phyloP scores from a whole-genome alignment of 2,113 vertebrate genomes.

The Mugil cephalus region DNA sequence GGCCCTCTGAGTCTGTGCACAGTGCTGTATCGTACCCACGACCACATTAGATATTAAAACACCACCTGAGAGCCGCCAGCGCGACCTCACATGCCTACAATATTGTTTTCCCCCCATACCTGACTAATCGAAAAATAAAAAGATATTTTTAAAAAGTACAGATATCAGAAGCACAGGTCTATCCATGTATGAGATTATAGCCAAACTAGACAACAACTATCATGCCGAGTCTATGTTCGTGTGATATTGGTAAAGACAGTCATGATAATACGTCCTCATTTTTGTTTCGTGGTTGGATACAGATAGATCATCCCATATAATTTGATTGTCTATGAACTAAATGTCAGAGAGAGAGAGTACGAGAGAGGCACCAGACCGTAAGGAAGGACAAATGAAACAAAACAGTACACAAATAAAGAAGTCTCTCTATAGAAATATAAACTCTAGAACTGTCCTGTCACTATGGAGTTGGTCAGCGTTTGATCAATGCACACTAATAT shows the following conservation, averaged over 20 bases:
- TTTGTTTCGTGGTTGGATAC: slow-evolving; percentile 47
- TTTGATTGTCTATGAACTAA: slow-evolving; percentile 84
- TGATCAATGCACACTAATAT: slow-evolving; percentile 70
- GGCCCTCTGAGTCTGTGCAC: slow-evolving; percentile 55
- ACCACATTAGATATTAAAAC: slow-evolving; percentile 41
- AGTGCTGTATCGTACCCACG: slow-evolving; percentile 48
- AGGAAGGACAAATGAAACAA: slow-evolving; percentile 61
- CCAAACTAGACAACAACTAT: slow-evolving; percentile 69
- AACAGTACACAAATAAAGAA: slow-evolving; percentile 76
- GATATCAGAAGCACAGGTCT: slow-evolving; percentile 61
- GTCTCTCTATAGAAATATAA: slow-evolving; percentile 82
- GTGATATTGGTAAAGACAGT: slow-evolving; percentile 51
- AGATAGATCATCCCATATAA: slow-evolving; percentile 49
- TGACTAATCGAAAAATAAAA: slow-evolving; percentile 49
- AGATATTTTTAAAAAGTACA: slow-evolving; percentile 54
- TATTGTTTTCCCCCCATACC: slow-evolving; percentile 41
- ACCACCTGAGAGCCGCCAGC: slow-evolving; percentile 41
- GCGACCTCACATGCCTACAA: slow-evolving; percentile 15
- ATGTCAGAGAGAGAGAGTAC: slow-evolving; percentile 68
- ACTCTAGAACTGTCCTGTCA: slow-evolving; percentile 71
- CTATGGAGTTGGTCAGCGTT: slow-evolving; percentile 59
- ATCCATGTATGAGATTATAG: slow-evolving; percentile 65
- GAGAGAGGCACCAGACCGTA: slow-evolving; percentile 80
- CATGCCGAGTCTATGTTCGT: slow-evolving; percentile 71
- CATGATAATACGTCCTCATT: slow-evolving; percentile 43